Evolutionary conservation across 2,113 vertebrate species (phyloP).

Genomic region (Chionis minor): DNA sequence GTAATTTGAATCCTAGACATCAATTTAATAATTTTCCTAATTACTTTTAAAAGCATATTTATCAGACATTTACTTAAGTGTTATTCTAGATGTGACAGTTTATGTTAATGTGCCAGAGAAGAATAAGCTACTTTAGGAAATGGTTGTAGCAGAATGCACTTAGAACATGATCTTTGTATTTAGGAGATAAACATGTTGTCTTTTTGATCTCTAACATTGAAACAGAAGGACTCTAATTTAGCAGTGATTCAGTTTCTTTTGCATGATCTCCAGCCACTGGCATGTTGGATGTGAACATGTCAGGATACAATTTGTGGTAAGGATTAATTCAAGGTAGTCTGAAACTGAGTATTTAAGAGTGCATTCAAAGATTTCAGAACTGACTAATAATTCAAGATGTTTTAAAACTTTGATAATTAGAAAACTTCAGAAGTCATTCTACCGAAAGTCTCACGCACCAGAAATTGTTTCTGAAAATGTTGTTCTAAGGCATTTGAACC

Average conservation of each 20-base stretch:
- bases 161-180: background rate
- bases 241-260: background rate
- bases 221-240: background rate
- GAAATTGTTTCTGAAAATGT: background rate
- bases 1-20: background rate
- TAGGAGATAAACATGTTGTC: background rate
- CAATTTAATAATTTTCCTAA: background rate
- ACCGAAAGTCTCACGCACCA: background rate
- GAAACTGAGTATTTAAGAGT: background rate
- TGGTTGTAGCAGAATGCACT: background rate
- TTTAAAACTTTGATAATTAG: background rate
- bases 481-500: background rate
- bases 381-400: too few relatives aligned
- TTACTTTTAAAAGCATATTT: background rate
- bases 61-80: background rate
- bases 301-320: background rate
- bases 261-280: background rate
- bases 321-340: background rate
- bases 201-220: background rate
- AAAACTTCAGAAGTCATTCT: background rate
- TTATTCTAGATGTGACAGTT: background rate
- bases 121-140: background rate
- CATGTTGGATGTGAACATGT: background rate
- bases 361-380: background rate
- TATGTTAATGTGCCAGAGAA: background rate